A percentile compares a stretch with the other conserved stretches of the same genome.
These are phyloP conservation scores for Pygoscelis antarcticus DNA, from an alignment of 2,113 vertebrate genomes.

Conservation along the genomic window DNA sequence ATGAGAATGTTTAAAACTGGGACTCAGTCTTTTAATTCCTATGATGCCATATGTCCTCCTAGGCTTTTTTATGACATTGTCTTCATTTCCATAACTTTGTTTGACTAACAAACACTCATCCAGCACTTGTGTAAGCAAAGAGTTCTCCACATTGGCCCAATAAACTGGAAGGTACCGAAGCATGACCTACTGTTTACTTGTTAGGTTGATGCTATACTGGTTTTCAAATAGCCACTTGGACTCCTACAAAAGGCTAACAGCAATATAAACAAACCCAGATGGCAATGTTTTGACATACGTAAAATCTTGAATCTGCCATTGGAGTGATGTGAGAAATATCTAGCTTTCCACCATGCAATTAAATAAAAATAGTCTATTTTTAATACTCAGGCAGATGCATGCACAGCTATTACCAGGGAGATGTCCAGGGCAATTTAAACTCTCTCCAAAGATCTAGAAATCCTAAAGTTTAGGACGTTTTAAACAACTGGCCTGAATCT, in stretches of 20 bases:
- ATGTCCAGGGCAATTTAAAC: neutral
- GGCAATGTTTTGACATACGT: slow-evolving; percentile 37
- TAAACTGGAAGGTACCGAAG: neutral
- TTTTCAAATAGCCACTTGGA: slow-evolving; percentile 1
- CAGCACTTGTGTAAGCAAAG: neutral
- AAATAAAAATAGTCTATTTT: slow-evolving; percentile 22
- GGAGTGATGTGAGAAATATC: neutral
- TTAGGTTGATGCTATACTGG: neutral
- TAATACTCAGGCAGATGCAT: neutral
- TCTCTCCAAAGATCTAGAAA: neutral
- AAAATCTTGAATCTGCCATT: slow-evolving; percentile 2
- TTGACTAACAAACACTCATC: neutral
- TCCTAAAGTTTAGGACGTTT: neutral
- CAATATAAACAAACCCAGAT: slow-evolving; percentile 39
- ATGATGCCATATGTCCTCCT: neutral
- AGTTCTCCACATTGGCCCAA: accelerated
- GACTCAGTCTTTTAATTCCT: neutral
- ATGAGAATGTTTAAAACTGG: neutral
- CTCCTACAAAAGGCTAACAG: slow-evolving; percentile 20
- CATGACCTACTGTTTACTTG: neutral
- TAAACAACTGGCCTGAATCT: neutral
- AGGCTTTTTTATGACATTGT: neutral
- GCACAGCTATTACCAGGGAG: neutral
- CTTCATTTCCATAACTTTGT: neutral
- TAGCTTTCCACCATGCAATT: slow-evolving; percentile 1